Conservation (phyloP, 2,113 vertebrate genomes). For the Toxotes chatareus region DNA sequence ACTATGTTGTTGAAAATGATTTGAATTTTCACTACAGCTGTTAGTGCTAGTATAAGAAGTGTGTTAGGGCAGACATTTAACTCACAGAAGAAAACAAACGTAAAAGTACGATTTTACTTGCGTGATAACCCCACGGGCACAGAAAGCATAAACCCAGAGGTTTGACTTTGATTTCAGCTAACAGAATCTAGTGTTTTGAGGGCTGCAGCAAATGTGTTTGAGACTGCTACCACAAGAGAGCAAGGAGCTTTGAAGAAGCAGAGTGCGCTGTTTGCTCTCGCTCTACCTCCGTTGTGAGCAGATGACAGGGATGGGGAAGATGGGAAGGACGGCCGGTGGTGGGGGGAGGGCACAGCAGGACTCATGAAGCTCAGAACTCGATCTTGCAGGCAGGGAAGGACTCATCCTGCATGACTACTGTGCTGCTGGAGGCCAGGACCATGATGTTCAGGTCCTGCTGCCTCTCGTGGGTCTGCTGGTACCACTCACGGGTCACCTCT, state of each 20-base stretch:
- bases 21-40: constrained; percentile 2
- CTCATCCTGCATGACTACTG: constrained; percentile 99
- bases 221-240: constrained; percentile 48
- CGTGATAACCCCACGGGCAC: constrained; percentile 39
- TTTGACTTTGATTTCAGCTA: constrained; percentile 48
- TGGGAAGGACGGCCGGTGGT: not conserved
- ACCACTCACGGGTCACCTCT: constrained; percentile 97
- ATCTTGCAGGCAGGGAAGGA: constrained; percentile 99
- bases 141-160: constrained; percentile 39
- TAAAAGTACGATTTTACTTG: constrained; percentile 27
- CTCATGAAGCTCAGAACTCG: constrained; percentile 89
- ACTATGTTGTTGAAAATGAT: not conserved
- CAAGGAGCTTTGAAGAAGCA: constrained; percentile 50
- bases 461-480: constrained; percentile 97
- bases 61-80: constrained; percentile 18
- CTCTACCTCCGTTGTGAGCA: constrained; percentile 30
- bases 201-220: constrained; percentile 49
- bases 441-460: constrained; percentile 98
- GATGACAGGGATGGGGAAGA: constrained; percentile 31
- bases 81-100: constrained; percentile 44
- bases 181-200: constrained; percentile 52
- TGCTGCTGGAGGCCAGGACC: constrained; percentile 99
- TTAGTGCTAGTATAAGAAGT: constrained; percentile 16
- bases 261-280: constrained; percentile 21
- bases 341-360: constrained; percentile 5